These are phyloP conservation scores for Limnodromus scolopaceus DNA, from an alignment of 2,797 vertebrate genomes.

Conservation along the genomic window DNA sequence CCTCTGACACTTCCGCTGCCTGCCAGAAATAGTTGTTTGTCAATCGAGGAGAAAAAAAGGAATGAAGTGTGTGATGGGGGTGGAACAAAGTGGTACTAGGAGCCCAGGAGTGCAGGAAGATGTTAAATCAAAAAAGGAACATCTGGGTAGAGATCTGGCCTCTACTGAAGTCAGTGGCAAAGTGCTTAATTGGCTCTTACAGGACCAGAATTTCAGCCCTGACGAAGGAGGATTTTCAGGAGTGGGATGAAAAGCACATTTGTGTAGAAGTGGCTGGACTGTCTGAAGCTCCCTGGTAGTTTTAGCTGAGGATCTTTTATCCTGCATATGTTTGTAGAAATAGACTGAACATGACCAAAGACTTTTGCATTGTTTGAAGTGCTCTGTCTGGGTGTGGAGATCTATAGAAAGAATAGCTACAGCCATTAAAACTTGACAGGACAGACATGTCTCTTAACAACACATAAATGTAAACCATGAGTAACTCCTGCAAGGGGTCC, in stretches of 20 bases:
- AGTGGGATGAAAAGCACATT: neutral
- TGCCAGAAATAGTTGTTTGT: constrained; percentile 52
- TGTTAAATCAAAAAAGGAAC: constrained; percentile 21
- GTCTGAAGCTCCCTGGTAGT: neutral
- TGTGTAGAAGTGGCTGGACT: neutral
- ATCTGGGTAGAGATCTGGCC: neutral
- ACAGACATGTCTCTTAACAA: neutral
- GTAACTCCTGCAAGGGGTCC: neutral
- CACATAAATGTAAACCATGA: neutral
- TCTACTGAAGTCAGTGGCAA: neutral
- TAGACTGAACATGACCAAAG: neutral
- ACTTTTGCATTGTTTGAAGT: neutral
- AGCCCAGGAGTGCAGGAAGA: constrained; percentile 8
- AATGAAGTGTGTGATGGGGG: neutral
- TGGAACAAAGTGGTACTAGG: neutral
- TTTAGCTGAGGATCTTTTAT: neutral
- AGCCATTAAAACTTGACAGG: neutral
- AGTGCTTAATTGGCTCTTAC: neutral
- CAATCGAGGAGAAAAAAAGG: neutral
- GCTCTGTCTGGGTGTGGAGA: neutral
- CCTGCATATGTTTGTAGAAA: neutral
- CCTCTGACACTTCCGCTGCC: constrained; percentile 8
- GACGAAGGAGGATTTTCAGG: neutral
- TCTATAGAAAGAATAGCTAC: neutral
- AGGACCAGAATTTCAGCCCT: neutral